phyloP scores from a whole-genome alignment of 2,888 invertebrate genomes.

The Cloeon dipterum region DNA sequence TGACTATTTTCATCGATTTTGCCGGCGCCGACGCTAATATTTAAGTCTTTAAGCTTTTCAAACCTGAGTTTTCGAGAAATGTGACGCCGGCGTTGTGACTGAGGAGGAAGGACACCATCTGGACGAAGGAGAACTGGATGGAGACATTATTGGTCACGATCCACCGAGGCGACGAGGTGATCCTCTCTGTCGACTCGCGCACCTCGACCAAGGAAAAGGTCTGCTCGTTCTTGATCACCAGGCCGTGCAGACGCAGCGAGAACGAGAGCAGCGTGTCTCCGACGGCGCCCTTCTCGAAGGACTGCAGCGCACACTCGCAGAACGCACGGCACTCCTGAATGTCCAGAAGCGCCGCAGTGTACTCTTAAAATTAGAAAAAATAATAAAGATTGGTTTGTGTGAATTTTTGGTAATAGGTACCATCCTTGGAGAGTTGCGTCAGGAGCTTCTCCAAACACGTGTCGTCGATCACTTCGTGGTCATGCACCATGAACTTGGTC shows the following conservation, averaged over 20 bases:
- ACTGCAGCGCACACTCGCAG: constrained; percentile 10
- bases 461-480: constrained; percentile 32
- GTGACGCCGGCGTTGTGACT: constrained; percentile 36
- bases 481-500: constrained; percentile 28
- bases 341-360: no score
- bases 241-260: constrained; percentile 34
- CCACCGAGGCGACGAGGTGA: constrained; percentile 14
- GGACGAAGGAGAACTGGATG: constrained; percentile 39
- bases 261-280: constrained; percentile 25
- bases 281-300: constrained; percentile 8
- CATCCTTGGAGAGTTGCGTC: constrained; percentile 25
- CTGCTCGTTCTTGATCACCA: constrained; percentile 30
- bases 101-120: constrained; percentile 32
- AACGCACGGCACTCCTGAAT: background rate
- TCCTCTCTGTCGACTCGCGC: constrained; percentile 19
- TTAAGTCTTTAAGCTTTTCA: no score
- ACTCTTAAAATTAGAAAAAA: no score
- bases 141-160: constrained; percentile 25
- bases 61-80: constrained; percentile 27
- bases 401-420: background rate
- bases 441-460: constrained; percentile 39
- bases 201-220: constrained; percentile 29
- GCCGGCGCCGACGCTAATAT: no score
- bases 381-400: no score
- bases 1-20: no score